Percentiles rank a stretch among this genome's conserved stretches.
Conservation (phyloP, 2,113 vertebrate genomes). For the Setophaga petechia region DNA sequence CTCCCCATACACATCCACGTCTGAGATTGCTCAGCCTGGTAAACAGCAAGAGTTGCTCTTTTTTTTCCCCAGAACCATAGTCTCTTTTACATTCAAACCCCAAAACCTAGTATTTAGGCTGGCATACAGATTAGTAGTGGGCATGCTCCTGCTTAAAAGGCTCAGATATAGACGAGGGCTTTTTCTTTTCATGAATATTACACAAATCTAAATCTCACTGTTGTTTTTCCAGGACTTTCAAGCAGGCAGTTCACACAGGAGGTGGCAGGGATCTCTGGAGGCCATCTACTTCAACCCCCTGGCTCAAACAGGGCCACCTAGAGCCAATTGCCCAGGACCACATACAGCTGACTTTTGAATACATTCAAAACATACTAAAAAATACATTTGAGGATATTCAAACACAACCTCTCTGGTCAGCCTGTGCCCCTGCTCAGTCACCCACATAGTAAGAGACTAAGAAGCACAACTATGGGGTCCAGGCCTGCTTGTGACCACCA, state of each 20-base stretch:
- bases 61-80: neutral
- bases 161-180: neutral
- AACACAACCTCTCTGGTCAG: neutral
- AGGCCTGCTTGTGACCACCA: neutral
- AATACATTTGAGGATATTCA: neutral
- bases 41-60: neutral
- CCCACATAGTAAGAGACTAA: neutral
- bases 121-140: neutral
- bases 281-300: neutral
- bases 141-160: neutral
- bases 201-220: neutral
- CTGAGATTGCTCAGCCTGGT: neutral
- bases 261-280: neutral
- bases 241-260: neutral
- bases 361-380: neutral
- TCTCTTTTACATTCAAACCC: neutral
- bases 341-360: neutral
- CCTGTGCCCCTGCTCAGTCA: neutral
- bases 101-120: conserved; percentile 6
- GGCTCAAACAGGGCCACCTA: neutral
- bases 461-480: neutral
- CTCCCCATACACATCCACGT: neutral
- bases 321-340: neutral
- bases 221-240: neutral
- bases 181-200: neutral